A percentile compares a stretch with the other conserved stretches of the same genome.
Evolutionary conservation across 2,797 vertebrate genomes (phyloP).

Genomic region (Sebastes cheni): DNA sequence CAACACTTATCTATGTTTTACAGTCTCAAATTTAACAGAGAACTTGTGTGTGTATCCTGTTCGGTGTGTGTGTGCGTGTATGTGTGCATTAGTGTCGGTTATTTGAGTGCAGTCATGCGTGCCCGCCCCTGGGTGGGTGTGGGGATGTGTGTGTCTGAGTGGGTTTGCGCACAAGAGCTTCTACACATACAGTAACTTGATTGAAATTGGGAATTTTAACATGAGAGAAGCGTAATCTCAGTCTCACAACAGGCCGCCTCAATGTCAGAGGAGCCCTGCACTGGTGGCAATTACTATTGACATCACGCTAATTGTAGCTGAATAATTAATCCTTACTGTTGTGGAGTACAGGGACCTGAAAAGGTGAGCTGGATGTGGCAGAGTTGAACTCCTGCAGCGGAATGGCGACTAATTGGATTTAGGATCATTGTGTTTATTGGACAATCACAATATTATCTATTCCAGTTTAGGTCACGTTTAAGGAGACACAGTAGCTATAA

Average conservation of each 20-base stretch:
- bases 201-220: constrained; percentile 58
- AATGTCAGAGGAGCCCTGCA: constrained; percentile 70
- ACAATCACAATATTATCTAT: constrained; percentile 42
- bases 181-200: constrained; percentile 48
- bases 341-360: constrained; percentile 40
- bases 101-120: constrained; percentile 39
- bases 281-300: constrained; percentile 78
- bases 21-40: constrained; percentile 10
- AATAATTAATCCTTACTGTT: constrained; percentile 78
- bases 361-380: constrained; percentile 57
- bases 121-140: constrained; percentile 11
- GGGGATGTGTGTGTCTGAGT: background rate
- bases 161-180: background rate
- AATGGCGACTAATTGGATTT: constrained; percentile 61
- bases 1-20: constrained; percentile 30
- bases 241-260: constrained; percentile 58
- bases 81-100: constrained; percentile 24
- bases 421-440: constrained; percentile 49
- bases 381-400: constrained; percentile 37
- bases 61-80: background rate
- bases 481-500: constrained; percentile 21
- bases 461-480: constrained; percentile 46
- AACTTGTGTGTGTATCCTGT: constrained; percentile 10
- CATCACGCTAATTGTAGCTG: constrained; percentile 79
- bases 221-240: constrained; percentile 53